These are phyloP conservation scores for Diorhabda elongata DNA, from an alignment of 1,140 invertebrate genomes.

Conservation along the genomic window DNA sequence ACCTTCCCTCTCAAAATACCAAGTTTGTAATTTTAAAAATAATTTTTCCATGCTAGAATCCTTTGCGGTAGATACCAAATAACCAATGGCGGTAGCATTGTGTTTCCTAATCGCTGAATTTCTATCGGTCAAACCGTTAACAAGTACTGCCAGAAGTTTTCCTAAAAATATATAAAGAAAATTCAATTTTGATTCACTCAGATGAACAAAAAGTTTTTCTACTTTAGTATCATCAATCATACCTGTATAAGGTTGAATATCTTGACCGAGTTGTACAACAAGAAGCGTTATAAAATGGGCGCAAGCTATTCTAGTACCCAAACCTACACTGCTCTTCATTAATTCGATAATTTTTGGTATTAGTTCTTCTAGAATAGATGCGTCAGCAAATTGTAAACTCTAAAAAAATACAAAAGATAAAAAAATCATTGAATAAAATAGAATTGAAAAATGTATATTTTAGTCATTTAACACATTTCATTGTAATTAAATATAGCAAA, in stretches of 20 bases:
- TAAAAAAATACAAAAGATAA: slow-evolving; percentile 45
- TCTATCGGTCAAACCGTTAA: slow-evolving; percentile 77
- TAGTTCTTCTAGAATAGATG: slow-evolving; percentile 68
- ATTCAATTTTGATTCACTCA: background rate
- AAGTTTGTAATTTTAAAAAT: slow-evolving; percentile 71
- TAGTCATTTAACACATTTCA: too few species aligned
- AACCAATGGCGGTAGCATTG: slow-evolving; percentile 77
- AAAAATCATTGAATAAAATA: too few species aligned
- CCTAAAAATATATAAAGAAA: slow-evolving; percentile 44
- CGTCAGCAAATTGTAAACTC: slow-evolving; percentile 81
- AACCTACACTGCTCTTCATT: slow-evolving; percentile 71
- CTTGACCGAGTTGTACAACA: slow-evolving; percentile 52
- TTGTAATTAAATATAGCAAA: too few species aligned
- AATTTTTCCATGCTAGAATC: slow-evolving; percentile 81
- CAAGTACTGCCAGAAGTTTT: slow-evolving; percentile 73
- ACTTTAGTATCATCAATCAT: slow-evolving; percentile 12
- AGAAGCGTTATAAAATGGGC: slow-evolving; percentile 79
- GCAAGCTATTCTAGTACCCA: slow-evolving; percentile 81
- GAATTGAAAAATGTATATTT: background rate
- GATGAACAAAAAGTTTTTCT: background rate
- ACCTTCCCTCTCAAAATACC: slow-evolving; percentile 68
- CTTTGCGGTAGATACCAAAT: slow-evolving; percentile 83
- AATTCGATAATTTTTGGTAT: slow-evolving; percentile 78
- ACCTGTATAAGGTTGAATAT: slow-evolving; percentile 63
- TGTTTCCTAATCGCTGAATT: slow-evolving; percentile 79